Percentiles rank a stretch among this genome's conserved stretches.
Conservation (phyloP, 2,888 invertebrate genomes). For the Dryobotodes eremita region DNA sequence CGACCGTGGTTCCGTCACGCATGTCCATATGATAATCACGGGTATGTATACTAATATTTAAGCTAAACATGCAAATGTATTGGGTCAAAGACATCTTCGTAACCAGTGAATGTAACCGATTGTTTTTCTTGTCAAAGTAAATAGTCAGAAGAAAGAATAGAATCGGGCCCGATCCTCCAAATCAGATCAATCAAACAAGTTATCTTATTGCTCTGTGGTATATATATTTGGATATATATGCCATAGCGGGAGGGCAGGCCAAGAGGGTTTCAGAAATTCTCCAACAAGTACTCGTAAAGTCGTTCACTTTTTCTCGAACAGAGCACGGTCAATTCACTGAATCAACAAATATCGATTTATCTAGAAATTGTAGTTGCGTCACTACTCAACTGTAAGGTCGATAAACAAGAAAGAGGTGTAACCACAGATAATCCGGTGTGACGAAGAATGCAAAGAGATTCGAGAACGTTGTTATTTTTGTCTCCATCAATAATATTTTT, state of each 20-base stretch:
- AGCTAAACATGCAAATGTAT: constrained; percentile 19
- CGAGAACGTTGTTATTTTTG: background rate
- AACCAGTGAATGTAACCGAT: background rate
- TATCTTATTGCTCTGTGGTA: background rate
- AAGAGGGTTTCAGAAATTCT: background rate
- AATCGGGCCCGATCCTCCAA: background rate
- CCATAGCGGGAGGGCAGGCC: background rate
- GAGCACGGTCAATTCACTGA: background rate
- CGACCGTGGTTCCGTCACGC: constrained; percentile 55
- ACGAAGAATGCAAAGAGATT: background rate
- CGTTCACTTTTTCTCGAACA: constrained; percentile 4
- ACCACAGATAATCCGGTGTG: background rate
- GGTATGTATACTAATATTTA: constrained; percentile 1
- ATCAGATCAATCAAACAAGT: background rate
- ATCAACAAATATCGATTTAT: constrained; percentile 31
- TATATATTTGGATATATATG: too few species aligned
- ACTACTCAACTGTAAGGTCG: constrained; percentile 4
- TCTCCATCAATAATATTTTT: background rate
- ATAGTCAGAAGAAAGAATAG: background rate
- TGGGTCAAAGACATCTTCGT: constrained; percentile 38
- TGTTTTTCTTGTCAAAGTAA: background rate
- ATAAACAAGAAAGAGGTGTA: background rate
- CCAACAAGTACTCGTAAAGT: background rate
- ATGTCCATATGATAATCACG: constrained; percentile 38
- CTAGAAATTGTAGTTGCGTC: constrained; percentile 45